phyloP scores from a whole-genome alignment of 2,113 vertebrate genomes.

The Aspiorhynchus laticeps region DNA sequence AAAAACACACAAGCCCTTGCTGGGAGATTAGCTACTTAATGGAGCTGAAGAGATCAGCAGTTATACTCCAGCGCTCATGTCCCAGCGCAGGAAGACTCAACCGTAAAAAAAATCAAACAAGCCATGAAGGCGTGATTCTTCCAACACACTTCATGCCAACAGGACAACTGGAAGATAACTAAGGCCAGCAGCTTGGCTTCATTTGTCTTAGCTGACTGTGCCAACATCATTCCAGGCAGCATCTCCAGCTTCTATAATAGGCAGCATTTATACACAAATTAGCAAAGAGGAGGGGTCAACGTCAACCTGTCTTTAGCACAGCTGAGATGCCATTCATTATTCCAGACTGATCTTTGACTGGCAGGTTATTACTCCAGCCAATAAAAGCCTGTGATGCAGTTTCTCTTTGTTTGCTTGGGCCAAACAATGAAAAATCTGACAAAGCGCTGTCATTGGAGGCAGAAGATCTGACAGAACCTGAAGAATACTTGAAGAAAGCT shows the following conservation, averaged over 20 bases:
- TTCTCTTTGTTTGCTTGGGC: neutral
- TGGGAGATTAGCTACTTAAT: slow-evolving; percentile 61
- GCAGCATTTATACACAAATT: slow-evolving; percentile 21
- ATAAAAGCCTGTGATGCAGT: neutral
- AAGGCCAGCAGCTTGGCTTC: neutral
- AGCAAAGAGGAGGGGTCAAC: neutral
- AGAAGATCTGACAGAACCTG: slow-evolving; percentile 2
- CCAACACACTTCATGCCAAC: neutral
- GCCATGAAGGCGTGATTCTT: neutral
- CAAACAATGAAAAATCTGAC: neutral
- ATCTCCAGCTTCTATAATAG: neutral
- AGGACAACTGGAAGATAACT: slow-evolving; percentile 3
- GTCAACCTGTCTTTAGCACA: slow-evolving; percentile 19
- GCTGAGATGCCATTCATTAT: neutral
- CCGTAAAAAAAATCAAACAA: slow-evolving; percentile 34
- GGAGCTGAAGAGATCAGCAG: slow-evolving; percentile 47
- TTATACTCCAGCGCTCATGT: slow-evolving; percentile 18
- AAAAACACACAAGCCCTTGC: slow-evolving; percentile 55
- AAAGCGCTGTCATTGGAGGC: neutral
- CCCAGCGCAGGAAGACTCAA: neutral
- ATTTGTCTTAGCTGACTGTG: neutral
- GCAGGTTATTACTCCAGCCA: slow-evolving; percentile 36
- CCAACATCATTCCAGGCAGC: neutral
- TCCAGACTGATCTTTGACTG: slow-evolving; percentile 14
- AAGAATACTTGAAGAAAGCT: neutral